phyloP scores from a whole-genome alignment of 2,888 invertebrate species.

The Hydrotaea diabolus region DNA sequence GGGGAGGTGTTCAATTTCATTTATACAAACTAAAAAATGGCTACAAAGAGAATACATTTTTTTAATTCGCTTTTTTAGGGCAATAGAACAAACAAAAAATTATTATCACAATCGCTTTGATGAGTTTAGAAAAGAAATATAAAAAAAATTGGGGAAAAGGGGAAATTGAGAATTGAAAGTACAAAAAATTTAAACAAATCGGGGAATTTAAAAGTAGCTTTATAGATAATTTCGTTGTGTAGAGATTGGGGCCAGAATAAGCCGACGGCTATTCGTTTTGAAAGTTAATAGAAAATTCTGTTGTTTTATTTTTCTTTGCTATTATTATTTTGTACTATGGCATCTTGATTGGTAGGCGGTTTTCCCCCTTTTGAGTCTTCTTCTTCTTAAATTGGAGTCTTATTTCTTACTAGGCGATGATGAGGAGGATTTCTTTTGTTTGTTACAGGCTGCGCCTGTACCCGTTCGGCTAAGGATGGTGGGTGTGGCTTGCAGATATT shows the following conservation, averaged over 20 bases:
- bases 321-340: conserved; percentile 63
- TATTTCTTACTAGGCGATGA: conserved; percentile 44
- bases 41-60: conserved; percentile 33
- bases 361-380: no score
- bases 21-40: conserved; percentile 23
- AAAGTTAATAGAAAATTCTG: conserved; percentile 3
- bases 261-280: conserved; percentile 54
- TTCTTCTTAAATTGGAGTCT: not conserved
- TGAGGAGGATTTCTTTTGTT: conserved; percentile 44
- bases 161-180: conserved; percentile 2
- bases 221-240: conserved; percentile 25
- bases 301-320: conserved; percentile 5
- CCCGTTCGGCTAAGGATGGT: conserved; percentile 47
- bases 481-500: conserved; percentile 68
- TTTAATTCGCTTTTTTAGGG: conserved; percentile 37
- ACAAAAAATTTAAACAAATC: not conserved
- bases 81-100: conserved; percentile 68
- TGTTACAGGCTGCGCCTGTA: conserved; percentile 34
- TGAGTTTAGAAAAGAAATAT: conserved; percentile 72
- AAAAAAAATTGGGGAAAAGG: conserved; percentile 3
- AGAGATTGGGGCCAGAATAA: no score
- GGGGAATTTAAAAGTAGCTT: conserved; percentile 9
- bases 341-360: conserved; percentile 53
- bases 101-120: conserved; percentile 79
- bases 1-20: conserved; percentile 19